Evolutionary conservation across 37 sponge, comb jelly and placozoan genomes (phyloP).

Genomic region (Crambe crambe): DNA sequence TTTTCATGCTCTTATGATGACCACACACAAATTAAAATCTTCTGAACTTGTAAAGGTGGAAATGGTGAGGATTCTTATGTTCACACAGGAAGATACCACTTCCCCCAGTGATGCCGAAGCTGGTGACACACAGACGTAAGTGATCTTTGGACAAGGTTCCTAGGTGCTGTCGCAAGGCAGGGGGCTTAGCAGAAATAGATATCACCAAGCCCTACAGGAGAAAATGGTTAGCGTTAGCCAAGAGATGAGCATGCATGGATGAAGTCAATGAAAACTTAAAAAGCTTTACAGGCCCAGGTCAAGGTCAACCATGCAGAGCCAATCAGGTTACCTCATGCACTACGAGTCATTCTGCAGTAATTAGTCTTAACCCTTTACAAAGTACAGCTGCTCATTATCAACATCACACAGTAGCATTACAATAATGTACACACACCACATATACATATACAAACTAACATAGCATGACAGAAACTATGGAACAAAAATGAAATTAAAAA

Average conservation of each 20-base stretch:
- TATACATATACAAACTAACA: too few relatives aligned
- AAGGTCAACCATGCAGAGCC: too few relatives aligned
- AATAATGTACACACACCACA: too few relatives aligned
- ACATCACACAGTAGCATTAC: too few relatives aligned
- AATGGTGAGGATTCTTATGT: constrained; percentile 57
- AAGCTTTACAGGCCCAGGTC: too few relatives aligned
- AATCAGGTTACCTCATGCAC: not conserved
- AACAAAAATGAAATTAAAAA: too few relatives aligned
- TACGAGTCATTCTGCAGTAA: not conserved
- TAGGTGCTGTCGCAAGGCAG: constrained; percentile 12
- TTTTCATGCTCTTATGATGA: too few relatives aligned
- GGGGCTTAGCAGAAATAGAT: constrained; percentile 18
- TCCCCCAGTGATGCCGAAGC: constrained; percentile 50
- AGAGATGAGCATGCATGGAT: not conserved
- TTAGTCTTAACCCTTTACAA: too few relatives aligned
- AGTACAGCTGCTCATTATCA: too few relatives aligned
- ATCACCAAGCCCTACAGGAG: constrained; percentile 27
- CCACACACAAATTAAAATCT: constrained; percentile 18
- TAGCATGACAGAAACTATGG: too few relatives aligned
- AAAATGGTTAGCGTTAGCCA: too few relatives aligned
- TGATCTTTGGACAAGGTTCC: constrained; percentile 21
- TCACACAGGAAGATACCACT: constrained; percentile 33
- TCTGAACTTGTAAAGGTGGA: constrained; percentile 40
- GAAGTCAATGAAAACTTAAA: too few relatives aligned
- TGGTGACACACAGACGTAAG: constrained; percentile 45